phyloP scores from a whole-genome alignment of 2,113 vertebrate genomes.

The Pseudopodoces humilis region DNA sequence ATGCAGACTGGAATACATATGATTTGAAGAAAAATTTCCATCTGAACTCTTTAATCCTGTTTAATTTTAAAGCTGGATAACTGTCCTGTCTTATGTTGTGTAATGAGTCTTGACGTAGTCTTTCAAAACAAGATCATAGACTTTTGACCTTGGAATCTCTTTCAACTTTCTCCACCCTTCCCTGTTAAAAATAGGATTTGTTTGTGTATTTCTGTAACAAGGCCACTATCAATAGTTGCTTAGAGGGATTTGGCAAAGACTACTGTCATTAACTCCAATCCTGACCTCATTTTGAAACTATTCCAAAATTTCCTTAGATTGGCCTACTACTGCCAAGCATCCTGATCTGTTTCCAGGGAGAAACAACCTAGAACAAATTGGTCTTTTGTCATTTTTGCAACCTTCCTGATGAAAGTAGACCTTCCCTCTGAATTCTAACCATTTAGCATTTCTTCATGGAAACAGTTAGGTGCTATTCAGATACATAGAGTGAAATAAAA shows the following conservation, averaged over 20 bases:
- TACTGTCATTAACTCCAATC: conserved; percentile 17
- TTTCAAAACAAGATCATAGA: neutral
- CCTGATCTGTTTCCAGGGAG: neutral
- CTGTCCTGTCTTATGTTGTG: neutral
- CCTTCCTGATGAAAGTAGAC: neutral
- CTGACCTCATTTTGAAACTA: conserved; percentile 35
- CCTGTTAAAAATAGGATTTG: conserved; percentile 31
- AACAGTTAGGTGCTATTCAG: neutral
- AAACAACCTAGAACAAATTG: neutral
- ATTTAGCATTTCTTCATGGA: neutral
- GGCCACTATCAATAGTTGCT: conserved; percentile 12
- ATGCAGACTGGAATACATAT: neutral
- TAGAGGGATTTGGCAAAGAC: conserved; percentile 40
- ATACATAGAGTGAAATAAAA: neutral
- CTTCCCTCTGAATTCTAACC: neutral
- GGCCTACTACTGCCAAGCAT: conserved; percentile 1
- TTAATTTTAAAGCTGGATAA: neutral
- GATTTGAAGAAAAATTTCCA: neutral
- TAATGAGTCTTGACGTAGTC: neutral
- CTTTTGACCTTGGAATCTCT: conserved; percentile 11
- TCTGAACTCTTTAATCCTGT: neutral
- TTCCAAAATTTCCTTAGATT: conserved; percentile 24
- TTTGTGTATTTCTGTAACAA: conserved; percentile 21
- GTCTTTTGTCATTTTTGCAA: neutral
- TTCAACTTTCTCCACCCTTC: conserved; percentile 20